A percentile compares a stretch with the other conserved stretches of the same genome.
Conservation (phyloP, 2,113 vertebrate species). For the Gallinago media region DNA sequence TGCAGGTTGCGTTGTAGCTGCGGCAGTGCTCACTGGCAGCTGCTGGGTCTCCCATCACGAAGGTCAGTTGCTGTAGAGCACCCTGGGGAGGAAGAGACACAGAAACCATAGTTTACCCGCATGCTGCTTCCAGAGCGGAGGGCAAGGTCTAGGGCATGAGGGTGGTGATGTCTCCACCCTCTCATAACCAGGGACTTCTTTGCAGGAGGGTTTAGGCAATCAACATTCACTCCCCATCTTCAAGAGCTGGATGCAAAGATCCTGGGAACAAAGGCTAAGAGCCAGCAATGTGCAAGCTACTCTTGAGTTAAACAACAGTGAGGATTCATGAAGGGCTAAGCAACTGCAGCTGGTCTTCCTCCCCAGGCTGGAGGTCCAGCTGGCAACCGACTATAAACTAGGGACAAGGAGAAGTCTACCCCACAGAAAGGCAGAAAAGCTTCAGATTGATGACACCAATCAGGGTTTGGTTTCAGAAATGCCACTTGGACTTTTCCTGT, state of each 20-base stretch:
- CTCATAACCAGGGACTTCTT: not conserved
- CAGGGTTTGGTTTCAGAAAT: not conserved
- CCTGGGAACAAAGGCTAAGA: not conserved
- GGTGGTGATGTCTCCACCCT: not conserved
- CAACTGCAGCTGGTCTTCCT: not conserved
- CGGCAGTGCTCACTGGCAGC: constrained; percentile 79
- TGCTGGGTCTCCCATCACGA: constrained; percentile 82
- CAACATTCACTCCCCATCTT: not conserved
- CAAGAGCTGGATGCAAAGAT: not conserved
- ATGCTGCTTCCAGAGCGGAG: not conserved
- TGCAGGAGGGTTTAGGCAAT: not conserved
- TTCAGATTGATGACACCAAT: not conserved
- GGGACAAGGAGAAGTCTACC: not conserved
- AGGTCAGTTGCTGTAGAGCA: constrained; percentile 80
- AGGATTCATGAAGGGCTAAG: not conserved
- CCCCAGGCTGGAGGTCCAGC: not conserved
- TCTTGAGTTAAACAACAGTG: not conserved
- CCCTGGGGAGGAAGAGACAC: constrained; percentile 75
- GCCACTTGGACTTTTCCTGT: not conserved
- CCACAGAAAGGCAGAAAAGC: not conserved
- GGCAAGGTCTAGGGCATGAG: not conserved
- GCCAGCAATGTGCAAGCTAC: not conserved
- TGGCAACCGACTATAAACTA: not conserved
- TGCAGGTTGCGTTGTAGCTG: constrained; percentile 65
- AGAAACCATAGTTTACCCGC: not conserved